Conservation (phyloP, 2,888 invertebrate species). For the Stenolophus ochropezus region DNA sequence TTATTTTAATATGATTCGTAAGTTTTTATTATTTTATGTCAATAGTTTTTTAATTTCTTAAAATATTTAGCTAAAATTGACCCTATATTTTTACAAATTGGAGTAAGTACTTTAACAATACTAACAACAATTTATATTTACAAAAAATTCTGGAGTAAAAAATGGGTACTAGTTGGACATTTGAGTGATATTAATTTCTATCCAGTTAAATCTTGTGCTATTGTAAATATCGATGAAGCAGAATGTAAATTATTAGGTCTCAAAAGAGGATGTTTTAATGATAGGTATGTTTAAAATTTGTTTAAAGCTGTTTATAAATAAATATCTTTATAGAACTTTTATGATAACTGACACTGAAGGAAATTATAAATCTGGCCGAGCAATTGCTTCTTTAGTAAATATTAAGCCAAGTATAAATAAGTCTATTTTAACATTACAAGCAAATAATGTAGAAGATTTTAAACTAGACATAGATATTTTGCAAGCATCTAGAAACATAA, state of each 20-base stretch:
- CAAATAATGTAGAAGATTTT: constrained; percentile 21
- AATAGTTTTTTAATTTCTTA: neutral
- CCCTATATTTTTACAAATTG: neutral
- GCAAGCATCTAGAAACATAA: neutral
- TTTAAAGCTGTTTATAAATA: neutral
- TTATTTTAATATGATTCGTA: constrained; percentile 8
- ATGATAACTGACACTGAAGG: constrained; percentile 29
- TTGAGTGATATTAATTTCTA: constrained; percentile 30
- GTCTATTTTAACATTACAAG: neutral
- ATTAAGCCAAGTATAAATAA: constrained; percentile 33
- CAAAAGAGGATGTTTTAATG: constrained; percentile 14
- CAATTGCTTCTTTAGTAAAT: constrained; percentile 21
- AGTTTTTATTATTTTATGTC: neutral
- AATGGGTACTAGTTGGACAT: constrained; percentile 40
- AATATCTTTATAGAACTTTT: constrained; percentile 27
- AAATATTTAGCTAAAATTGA: constrained; percentile 3
- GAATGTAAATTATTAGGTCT: constrained; percentile 31
- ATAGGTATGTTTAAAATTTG: constrained; percentile 10
- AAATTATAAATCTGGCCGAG: constrained; percentile 33
- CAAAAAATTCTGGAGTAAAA: constrained; percentile 17
- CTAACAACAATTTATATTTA: constrained; percentile 14
- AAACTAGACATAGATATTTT: constrained; percentile 9
- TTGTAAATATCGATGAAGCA: constrained; percentile 12
- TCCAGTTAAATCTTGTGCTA: constrained; percentile 30
- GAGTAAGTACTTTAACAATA: constrained; percentile 11